These are phyloP conservation scores for Graphium colonna DNA, from an alignment of 2,888 invertebrate genomes.

Conservation along the genomic window DNA sequence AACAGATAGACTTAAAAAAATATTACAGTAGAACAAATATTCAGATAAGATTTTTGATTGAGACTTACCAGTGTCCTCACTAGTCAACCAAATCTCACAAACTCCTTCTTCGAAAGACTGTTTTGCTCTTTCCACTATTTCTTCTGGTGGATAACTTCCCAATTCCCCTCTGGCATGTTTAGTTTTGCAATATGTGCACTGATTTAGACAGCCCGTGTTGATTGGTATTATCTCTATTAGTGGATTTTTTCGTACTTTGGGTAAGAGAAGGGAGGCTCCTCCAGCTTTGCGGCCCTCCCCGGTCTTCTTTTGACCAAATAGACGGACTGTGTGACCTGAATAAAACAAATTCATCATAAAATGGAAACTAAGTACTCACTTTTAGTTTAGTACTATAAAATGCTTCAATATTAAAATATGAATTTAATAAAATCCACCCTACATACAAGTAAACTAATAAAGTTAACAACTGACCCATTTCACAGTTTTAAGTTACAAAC, in stretches of 20 bases:
- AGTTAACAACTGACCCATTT: too few relatives aligned
- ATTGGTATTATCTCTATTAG: constrained; percentile 98
- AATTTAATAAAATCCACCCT: too few relatives aligned
- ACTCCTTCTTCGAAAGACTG: constrained; percentile 96
- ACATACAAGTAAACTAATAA: too few relatives aligned
- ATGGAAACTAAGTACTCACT: background rate
- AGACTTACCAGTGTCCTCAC: constrained; percentile 99
- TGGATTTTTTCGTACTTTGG: constrained; percentile 97
- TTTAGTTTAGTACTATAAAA: background rate
- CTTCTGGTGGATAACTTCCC: constrained; percentile 94
- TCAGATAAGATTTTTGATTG: too few relatives aligned
- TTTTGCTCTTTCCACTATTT: constrained; percentile 91
- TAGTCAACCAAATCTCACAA: constrained; percentile 97
- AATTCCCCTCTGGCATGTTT: constrained; percentile 98
- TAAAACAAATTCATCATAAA: background rate
- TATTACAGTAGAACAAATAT: too few relatives aligned
- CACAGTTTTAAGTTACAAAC: too few relatives aligned
- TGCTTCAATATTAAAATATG: background rate
- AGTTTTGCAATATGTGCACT: constrained; percentile 99
- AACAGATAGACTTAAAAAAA: too few relatives aligned
- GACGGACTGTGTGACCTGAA: constrained; percentile 85
- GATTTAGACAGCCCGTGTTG: constrained; percentile 97
- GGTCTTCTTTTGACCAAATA: constrained; percentile 90
- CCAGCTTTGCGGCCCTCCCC: constrained; percentile 88
- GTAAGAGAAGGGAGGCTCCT: constrained; percentile 90